phyloP scores from a whole-genome alignment of 2,797 vertebrate genomes.

The Sphenopsis melanotis region DNA sequence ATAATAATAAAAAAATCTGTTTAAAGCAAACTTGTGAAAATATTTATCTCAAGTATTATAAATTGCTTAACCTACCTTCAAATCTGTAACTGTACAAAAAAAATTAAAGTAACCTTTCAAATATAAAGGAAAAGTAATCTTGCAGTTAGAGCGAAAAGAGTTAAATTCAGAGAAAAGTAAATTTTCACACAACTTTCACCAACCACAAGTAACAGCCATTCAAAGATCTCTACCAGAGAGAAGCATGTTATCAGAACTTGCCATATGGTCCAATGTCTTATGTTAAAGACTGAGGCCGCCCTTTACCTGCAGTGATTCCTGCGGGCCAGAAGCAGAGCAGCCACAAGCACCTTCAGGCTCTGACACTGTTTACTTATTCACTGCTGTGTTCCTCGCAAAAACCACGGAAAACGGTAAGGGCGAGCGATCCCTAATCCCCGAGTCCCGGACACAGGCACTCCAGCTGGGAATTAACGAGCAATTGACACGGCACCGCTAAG shows the following conservation, averaged over 20 bases:
- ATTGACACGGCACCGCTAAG: background rate
- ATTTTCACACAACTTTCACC: background rate
- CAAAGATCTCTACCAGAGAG: background rate
- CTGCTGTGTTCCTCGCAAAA: background rate
- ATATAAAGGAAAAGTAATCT: background rate
- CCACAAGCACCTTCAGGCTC: background rate
- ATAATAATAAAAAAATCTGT: background rate
- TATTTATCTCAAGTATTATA: background rate
- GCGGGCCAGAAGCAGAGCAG: background rate
- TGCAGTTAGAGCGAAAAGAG: background rate
- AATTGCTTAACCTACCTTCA: background rate
- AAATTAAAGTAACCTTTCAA: background rate
- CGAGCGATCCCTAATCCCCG: background rate
- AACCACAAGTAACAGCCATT: background rate
- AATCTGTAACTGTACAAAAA: background rate
- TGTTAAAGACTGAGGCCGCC: background rate
- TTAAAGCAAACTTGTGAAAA: background rate
- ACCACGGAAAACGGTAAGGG: background rate
- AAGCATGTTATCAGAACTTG: background rate
- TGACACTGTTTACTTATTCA: background rate
- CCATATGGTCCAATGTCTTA: rapidly evolving
- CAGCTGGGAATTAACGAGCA: background rate
- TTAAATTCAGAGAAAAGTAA: background rate
- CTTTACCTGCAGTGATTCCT: background rate
- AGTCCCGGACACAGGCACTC: background rate